These are phyloP conservation scores for Coregonus sp. DNA, from an alignment of 2,797 vertebrate genomes.

Conservation along the genomic window DNA sequence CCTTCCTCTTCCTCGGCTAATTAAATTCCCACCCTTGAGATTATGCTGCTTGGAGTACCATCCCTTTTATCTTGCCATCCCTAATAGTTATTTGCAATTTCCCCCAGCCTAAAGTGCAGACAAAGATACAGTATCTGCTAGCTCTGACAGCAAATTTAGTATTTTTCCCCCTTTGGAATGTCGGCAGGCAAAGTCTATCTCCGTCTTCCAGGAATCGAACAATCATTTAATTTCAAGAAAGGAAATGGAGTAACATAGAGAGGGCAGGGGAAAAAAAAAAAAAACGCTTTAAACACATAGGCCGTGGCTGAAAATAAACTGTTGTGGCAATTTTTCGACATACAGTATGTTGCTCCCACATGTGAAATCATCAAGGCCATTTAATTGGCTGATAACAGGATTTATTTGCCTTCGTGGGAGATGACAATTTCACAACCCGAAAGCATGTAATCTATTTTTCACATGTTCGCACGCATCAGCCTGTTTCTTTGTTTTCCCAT, in stretches of 20 bases:
- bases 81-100: constrained; percentile 26
- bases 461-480: constrained; percentile 13
- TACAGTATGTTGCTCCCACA: constrained; percentile 27
- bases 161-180: not conserved
- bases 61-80: not conserved
- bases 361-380: constrained; percentile 36
- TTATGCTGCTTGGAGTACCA: constrained; percentile 12
- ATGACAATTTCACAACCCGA: constrained; percentile 52
- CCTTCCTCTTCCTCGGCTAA: not conserved
- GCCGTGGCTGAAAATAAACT: constrained; percentile 38
- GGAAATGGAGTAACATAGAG: constrained; percentile 1
- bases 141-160: constrained; percentile 16
- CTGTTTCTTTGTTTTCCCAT: constrained; percentile 38
- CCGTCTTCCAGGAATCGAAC: constrained; percentile 15
- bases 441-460: constrained; percentile 53
- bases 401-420: constrained; percentile 37
- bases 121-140: constrained; percentile 17
- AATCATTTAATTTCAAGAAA: constrained; percentile 17
- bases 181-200: constrained; percentile 10
- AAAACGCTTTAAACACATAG: constrained; percentile 3
- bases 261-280: constrained; percentile 8
- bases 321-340: constrained; percentile 27
- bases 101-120: constrained; percentile 1
- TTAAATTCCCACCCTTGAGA: constrained; percentile 20
- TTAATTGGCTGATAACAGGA: constrained; percentile 57